Evolutionary conservation across 2,888 invertebrate genomes (phyloP).

Genomic region (Strigamia crassipes): DNA sequence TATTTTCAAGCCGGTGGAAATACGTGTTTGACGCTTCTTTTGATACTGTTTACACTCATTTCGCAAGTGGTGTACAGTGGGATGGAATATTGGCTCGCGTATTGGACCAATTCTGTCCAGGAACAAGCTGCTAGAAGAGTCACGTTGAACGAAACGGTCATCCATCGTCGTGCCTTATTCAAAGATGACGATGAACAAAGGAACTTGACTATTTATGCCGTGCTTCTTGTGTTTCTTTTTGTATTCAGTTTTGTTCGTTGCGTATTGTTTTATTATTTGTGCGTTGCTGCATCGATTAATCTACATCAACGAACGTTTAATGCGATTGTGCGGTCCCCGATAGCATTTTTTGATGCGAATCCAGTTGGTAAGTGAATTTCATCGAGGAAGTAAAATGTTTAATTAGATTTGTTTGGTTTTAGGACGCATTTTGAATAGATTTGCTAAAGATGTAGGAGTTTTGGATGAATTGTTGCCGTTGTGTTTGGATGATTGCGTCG

Average conservation of each 20-base stretch:
- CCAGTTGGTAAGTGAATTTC: conserved; percentile 69
- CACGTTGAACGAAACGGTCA: neutral
- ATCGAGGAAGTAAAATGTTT: neutral
- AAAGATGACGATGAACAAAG: conserved; percentile 44
- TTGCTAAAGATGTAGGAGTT: conserved; percentile 81
- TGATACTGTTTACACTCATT: conserved; percentile 66
- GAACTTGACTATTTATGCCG: conserved; percentile 58
- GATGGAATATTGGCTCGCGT: conserved; percentile 76
- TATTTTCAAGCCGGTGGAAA: conserved; percentile 75
- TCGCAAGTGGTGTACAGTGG: conserved; percentile 73
- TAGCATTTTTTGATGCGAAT: conserved; percentile 87
- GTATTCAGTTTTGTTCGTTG: conserved; percentile 69
- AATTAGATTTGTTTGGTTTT: conserved; percentile 45
- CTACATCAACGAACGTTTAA: conserved; percentile 84
- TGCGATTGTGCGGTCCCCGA: conserved; percentile 77
- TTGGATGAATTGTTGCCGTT: conserved; percentile 76
- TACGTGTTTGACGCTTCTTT: conserved; percentile 63
- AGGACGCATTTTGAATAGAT: conserved; percentile 81
- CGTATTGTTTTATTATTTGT: conserved; percentile 72
- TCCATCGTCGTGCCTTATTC: neutral
- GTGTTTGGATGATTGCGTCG: conserved; percentile 64
- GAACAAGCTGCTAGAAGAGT: neutral
- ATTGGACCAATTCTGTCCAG: conserved; percentile 63
- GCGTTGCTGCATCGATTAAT: conserved; percentile 76
- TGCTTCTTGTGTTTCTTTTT: conserved; percentile 60